Conservation (phyloP, 2,888 invertebrate genomes). For the Dynastes grantii region DNA sequence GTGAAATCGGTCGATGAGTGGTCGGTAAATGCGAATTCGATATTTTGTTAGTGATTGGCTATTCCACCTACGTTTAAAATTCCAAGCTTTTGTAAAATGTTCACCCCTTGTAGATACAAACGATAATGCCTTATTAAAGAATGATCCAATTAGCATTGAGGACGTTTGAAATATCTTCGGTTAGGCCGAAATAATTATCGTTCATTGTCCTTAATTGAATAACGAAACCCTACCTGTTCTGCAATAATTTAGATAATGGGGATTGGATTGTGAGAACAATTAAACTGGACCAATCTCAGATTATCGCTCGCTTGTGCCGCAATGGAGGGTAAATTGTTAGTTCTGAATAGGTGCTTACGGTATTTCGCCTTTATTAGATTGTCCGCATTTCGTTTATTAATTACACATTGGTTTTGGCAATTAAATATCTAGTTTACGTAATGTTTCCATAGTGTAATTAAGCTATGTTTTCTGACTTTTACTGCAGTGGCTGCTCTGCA, state of each 20-base stretch:
- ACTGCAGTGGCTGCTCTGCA: too few species aligned
- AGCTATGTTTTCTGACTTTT: too few species aligned
- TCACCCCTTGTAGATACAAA: too few species aligned
- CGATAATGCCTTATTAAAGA: too few species aligned
- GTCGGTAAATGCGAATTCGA: too few species aligned
- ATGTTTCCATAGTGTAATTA: too few species aligned
- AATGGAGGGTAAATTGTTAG: background rate
- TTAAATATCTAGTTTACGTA: too few species aligned
- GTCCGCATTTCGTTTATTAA: constrained; percentile 1
- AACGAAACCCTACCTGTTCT: constrained; percentile 8
- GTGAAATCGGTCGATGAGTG: too few species aligned
- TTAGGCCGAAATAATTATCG: constrained; percentile 23
- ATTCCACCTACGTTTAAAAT: too few species aligned
- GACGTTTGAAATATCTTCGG: background rate
- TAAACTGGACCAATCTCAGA: constrained; percentile 31
- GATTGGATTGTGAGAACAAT: constrained; percentile 28
- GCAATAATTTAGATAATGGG: constrained; percentile 37
- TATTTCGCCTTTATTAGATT: background rate
- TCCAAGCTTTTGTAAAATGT: too few species aligned
- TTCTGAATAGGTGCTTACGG: background rate
- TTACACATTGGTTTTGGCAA: background rate
- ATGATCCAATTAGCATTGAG: too few species aligned
- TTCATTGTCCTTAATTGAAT: constrained; percentile 36
- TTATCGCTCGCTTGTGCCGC: background rate
- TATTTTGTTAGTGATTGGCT: too few species aligned